Percentiles rank a stretch among this genome's conserved stretches.
phyloP scores from a whole-genome alignment of 2,113 vertebrate genomes.

The Ursus arctos region DNA sequence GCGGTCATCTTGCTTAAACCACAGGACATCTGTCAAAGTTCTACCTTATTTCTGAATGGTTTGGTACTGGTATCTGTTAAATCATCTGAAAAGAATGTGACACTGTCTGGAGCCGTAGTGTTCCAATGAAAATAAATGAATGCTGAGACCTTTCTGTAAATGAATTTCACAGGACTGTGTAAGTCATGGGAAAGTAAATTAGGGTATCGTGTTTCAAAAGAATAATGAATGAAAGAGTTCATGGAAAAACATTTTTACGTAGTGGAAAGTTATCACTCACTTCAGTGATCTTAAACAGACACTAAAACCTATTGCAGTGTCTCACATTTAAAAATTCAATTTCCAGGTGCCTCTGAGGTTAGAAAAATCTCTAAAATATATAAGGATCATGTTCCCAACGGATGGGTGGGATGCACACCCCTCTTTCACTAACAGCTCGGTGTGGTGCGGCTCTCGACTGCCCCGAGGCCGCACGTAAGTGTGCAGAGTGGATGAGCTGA shows the following conservation, averaged over 20 bases:
- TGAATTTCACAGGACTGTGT: not conserved
- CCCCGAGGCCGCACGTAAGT: not conserved
- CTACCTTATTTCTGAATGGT: not conserved
- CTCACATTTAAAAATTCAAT: slow-evolving; percentile 16
- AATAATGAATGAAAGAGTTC: not conserved
- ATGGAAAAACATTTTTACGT: not conserved
- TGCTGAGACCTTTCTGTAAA: not conserved
- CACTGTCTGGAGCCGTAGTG: not conserved
- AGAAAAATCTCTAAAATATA: not conserved
- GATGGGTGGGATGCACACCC: not conserved
- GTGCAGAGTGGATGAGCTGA: not conserved
- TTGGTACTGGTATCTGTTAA: not conserved
- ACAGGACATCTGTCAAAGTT: not conserved
- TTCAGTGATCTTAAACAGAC: not conserved
- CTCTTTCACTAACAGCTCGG: not conserved
- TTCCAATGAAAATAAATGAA: slow-evolving; percentile 38
- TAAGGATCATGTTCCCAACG: not conserved
- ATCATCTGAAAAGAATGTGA: not conserved
- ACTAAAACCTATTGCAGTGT: not conserved
- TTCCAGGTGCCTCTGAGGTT: slow-evolving; percentile 25
- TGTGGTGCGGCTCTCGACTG: not conserved
- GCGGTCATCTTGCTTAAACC: not conserved
- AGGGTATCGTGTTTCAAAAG: slow-evolving; percentile 1
- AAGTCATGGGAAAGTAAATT: not conserved
- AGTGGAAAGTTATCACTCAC: slow-evolving; percentile 43